A percentile compares a stretch with the other conserved stretches of the same genome.
Evolutionary conservation across 2,797 vertebrate genomes (phyloP).

Genomic region (Rhabdophis nuchalis): DNA sequence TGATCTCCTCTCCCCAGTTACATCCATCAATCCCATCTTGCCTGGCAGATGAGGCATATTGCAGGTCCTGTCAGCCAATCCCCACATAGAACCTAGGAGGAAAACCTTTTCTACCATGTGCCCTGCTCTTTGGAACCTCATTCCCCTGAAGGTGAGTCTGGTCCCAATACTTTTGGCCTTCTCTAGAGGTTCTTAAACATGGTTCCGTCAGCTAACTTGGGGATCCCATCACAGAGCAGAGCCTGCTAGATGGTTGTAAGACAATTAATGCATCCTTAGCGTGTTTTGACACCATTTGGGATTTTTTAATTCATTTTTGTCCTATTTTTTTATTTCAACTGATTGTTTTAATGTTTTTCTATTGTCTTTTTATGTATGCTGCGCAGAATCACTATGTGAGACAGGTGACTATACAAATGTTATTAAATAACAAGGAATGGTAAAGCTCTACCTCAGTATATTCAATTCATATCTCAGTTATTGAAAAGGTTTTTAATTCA

Average conservation of each 20-base stretch:
- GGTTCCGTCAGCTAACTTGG: neutral
- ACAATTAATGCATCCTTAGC: neutral
- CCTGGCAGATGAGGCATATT: neutral
- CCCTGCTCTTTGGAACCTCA: neutral
- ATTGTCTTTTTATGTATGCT: neutral
- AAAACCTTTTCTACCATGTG: neutral
- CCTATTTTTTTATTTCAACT: neutral
- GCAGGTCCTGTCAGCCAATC: neutral
- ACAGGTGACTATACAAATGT: neutral
- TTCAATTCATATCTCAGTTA: neutral
- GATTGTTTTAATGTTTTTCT: neutral
- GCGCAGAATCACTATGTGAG: neutral
- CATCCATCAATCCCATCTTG: neutral
- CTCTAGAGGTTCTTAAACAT: neutral
- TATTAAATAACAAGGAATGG: neutral
- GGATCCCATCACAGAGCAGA: neutral
- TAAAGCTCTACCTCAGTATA: neutral
- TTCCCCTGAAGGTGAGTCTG: neutral
- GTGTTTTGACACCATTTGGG: neutral
- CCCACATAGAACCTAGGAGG: neutral
- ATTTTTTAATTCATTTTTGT: neutral
- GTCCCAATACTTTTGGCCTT: neutral
- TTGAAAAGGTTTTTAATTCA: neutral
- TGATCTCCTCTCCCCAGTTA: neutral
- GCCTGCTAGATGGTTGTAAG: neutral